Evolutionary conservation across 2,888 invertebrate species (phyloP), one percentile per base, ranked within the genome.

Genomic region (Baccha elongata): DNA sequence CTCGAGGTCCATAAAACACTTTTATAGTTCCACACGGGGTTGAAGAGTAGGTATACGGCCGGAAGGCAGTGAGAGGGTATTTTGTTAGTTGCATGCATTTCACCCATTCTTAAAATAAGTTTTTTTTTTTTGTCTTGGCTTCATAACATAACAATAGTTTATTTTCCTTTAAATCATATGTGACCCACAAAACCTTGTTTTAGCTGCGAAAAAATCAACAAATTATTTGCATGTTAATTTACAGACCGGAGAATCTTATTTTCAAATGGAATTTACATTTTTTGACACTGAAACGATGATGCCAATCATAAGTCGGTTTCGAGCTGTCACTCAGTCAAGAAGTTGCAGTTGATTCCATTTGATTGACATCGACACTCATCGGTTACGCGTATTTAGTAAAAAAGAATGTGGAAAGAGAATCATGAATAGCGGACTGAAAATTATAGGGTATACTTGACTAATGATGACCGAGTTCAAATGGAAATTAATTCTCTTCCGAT

Each of bases 1-100:
- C 89, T 89, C 86, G 87, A 87, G 87, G 87, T 88, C 88, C 88
- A 90, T 89, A 89, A 89, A 89, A 90, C 90, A 90, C 90, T 90
- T 89, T 89, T 88, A 90, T 89, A 89, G 89, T 89, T 89, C 88
- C 88, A 87, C 78, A 35, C 62, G 71, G 72, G 71, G 15, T 83
- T 53, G 60, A 32, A 72, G 67, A 40, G 48, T n/a, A 46, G 13
- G 35, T n/a, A n/a, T n/a, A n/a, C n/a, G n/a, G n/a, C n/a, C n/a
- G 17, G 19, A 26, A 15, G 26, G 44, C 35, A 17, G 29, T 21
- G 44, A 8, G 11, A 8, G 10, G 37, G n/a, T 23, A 32, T 26
- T 42, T 48, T 35, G 37, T 64, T 68, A 50, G 71, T 53, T 69
- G 69, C 67, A 78, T 80, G 68, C 74, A 73, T 32, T 58, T 32